phyloP scores from a whole-genome alignment of 2,797 vertebrate genomes.

The Remorina albescens region DNA sequence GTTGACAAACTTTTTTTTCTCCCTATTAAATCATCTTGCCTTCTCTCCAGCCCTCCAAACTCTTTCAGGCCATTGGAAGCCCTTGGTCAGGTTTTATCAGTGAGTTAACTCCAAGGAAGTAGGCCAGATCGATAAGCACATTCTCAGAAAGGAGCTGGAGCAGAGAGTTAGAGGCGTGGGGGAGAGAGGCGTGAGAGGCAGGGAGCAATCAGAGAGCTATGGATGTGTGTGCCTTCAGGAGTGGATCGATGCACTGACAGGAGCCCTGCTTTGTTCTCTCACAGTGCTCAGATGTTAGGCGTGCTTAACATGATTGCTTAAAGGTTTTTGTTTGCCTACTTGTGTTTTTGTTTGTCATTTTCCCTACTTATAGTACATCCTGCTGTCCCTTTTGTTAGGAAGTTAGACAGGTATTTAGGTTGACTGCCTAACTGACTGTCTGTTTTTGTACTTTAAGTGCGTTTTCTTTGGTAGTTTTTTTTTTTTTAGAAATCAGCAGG shows the following conservation, averaged over 20 bases:
- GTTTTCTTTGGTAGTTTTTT: slow-evolving; percentile 2
- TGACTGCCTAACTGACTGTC: slow-evolving; percentile 31
- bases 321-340: slow-evolving; percentile 92
- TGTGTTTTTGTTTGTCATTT: slow-evolving; percentile 85
- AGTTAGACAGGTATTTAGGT: slow-evolving; percentile 41
- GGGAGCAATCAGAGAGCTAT: slow-evolving; percentile 90
- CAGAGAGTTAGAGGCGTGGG: slow-evolving; percentile 74
- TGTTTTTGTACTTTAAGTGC: slow-evolving; percentile 31
- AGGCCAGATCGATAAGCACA: slow-evolving; percentile 94
- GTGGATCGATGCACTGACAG: slow-evolving; percentile 95
- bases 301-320: slow-evolving; percentile 99
- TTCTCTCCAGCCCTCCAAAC: slow-evolving; percentile 71
- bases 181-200: slow-evolving; percentile 84
- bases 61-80: slow-evolving; percentile 86
- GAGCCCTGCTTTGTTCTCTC: slow-evolving; percentile 94
- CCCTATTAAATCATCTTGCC: slow-evolving; percentile 35
- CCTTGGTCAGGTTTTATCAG: slow-evolving; percentile 90
- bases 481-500: slow-evolving; percentile 13
- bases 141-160: slow-evolving; percentile 87
- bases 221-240: slow-evolving; percentile 92
- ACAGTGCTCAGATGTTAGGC: slow-evolving; percentile 93
- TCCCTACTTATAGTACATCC: slow-evolving; percentile 67
- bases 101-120: slow-evolving; percentile 91
- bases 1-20: neutral
- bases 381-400: slow-evolving; percentile 70